These are phyloP conservation scores for Euplexia lucipara DNA, from an alignment of 2,888 invertebrate species.

Conservation along the genomic window DNA sequence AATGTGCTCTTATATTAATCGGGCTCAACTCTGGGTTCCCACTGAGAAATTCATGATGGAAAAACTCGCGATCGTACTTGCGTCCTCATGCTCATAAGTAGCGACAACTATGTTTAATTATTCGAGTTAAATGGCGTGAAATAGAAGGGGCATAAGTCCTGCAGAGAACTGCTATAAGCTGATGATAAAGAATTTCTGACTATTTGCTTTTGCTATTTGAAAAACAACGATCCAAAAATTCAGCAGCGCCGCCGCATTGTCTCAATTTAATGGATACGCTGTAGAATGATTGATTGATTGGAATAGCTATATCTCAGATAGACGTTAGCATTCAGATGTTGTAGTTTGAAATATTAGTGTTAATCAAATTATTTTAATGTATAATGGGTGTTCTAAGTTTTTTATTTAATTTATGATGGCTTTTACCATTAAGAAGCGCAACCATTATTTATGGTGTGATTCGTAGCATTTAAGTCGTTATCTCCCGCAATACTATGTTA, in stretches of 20 bases:
- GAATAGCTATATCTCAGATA: slow-evolving; percentile 30
- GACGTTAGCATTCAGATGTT: slow-evolving; percentile 23
- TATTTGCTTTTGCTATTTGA: background rate
- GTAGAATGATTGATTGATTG: slow-evolving; percentile 30
- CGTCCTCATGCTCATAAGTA: no score
- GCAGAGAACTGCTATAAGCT: no score
- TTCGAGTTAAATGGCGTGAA: no score
- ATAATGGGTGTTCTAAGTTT: slow-evolving; percentile 38
- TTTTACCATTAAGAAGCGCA: slow-evolving; percentile 21
- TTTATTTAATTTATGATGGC: slow-evolving; percentile 43
- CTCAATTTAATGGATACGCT: slow-evolving; percentile 16
- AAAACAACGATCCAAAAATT: background rate
- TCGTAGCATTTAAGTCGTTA: slow-evolving; percentile 3
- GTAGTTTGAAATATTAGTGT: slow-evolving; percentile 16
- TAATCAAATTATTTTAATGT: slow-evolving; percentile 34
- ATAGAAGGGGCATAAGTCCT: no score
- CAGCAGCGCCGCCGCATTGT: background rate
- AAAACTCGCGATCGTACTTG: no score
- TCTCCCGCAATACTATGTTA: slow-evolving; percentile 17
- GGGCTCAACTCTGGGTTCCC: no score
- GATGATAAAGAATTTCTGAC: no score
- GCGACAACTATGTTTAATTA: no score
- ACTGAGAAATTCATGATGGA: no score
- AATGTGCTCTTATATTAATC: no score
- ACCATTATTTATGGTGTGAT: slow-evolving; percentile 22